phyloP scores from a whole-genome alignment of 2,888 invertebrate genomes.

The Eupithecia vulgata region DNA sequence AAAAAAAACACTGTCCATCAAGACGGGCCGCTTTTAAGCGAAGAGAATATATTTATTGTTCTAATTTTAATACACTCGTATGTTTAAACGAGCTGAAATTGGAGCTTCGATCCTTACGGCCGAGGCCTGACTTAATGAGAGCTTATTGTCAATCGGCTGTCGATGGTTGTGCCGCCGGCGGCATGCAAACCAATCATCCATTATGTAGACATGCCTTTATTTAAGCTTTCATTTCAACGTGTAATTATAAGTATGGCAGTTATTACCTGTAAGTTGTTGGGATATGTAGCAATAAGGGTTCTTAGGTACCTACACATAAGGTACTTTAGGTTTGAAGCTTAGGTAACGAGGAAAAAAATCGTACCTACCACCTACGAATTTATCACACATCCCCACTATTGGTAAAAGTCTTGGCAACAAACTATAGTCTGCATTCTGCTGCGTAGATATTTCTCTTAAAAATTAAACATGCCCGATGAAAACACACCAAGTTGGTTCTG shows the following conservation, averaged over 20 bases:
- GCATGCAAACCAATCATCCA: slow-evolving; percentile 51
- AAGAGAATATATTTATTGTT: slow-evolving; percentile 36
- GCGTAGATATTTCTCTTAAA: neutral
- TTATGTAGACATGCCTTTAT: slow-evolving; percentile 49
- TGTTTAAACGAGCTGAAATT: slow-evolving; percentile 43
- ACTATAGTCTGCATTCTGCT: neutral
- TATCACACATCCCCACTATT: neutral
- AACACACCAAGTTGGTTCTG: neutral
- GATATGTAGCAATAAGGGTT: neutral
- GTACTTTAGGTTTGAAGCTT: neutral
- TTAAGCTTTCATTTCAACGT: slow-evolving; percentile 34
- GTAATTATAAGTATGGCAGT: slow-evolving; percentile 37
- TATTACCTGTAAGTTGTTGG: slow-evolving; percentile 22
- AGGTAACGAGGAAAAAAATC: no score
- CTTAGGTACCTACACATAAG: no score
- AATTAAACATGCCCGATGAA: slow-evolving; percentile 1
- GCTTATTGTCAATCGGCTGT: slow-evolving; percentile 72
- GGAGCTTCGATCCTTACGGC: slow-evolving; percentile 40
- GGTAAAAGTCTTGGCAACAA: neutral
- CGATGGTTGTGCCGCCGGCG: slow-evolving; percentile 50
- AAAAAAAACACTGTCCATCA: neutral
- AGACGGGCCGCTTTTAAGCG: slow-evolving; percentile 28
- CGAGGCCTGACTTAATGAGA: slow-evolving; percentile 62
- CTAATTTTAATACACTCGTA: slow-evolving; percentile 34
- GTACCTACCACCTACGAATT: neutral